Percentiles rank a stretch among this genome's conserved stretches.
Evolutionary conservation across 35 echinoderm and acorn worm species (phyloP).

Genomic region (Heliocidaris tuberculata): DNA sequence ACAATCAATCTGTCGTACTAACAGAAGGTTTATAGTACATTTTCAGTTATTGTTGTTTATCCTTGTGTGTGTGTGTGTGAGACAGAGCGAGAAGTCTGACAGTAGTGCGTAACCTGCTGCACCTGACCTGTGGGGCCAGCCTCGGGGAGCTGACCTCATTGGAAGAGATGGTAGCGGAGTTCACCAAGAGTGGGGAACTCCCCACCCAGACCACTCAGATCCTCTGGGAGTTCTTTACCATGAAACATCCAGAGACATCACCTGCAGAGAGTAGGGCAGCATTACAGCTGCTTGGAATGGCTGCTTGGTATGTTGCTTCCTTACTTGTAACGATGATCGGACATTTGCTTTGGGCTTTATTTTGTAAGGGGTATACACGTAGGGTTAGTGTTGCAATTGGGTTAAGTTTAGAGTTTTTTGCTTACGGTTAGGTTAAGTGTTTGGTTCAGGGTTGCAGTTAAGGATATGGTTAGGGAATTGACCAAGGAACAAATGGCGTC

Average conservation of each 20-base stretch:
- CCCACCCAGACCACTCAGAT: conserved; percentile 81
- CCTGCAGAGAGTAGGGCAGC: conserved; percentile 78
- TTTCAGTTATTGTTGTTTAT: too few species aligned
- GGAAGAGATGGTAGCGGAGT: conserved; percentile 87
- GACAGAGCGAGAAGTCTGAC: conserved; percentile 67
- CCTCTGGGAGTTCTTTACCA: conserved; percentile 95
- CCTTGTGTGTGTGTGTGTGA: background rate
- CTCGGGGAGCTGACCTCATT: conserved; percentile 90
- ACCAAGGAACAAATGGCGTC: too few species aligned
- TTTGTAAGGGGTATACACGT: background rate
- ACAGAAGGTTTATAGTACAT: too few species aligned
- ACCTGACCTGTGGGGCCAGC: conserved; percentile 83
- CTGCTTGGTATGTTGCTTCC: conserved; percentile 68
- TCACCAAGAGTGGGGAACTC: conserved; percentile 77
- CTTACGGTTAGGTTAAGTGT: too few species aligned
- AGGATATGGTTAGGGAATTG: too few species aligned
- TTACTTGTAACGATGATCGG: background rate
- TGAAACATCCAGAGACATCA: conserved; percentile 75
- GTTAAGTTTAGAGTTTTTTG: too few species aligned
- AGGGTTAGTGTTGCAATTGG: too few species aligned
- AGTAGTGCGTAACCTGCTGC: conserved; percentile 86
- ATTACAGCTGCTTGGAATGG: conserved; percentile 84
- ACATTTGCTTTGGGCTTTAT: background rate
- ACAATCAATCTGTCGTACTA: too few species aligned
- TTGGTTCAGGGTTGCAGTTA: too few species aligned